Evolutionary conservation across 2,888 invertebrate species (phyloP), one percentile per base, ranked within the genome.

Genomic region (Rapana venosa): DNA sequence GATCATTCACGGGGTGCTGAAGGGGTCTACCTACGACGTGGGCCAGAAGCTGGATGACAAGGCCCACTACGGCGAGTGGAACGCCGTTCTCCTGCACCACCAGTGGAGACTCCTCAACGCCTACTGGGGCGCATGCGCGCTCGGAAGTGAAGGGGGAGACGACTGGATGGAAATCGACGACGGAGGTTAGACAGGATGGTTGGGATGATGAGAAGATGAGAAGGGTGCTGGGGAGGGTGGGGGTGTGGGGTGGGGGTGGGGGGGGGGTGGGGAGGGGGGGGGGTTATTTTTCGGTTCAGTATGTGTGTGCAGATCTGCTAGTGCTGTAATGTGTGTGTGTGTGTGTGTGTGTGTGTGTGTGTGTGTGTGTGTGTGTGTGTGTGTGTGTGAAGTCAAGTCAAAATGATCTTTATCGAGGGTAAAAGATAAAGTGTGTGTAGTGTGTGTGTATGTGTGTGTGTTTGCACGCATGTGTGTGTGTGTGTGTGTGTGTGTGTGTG

Each of bases 21-120:
- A 95, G 91, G 95, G 94, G 8, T 94, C 94, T 20, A 94, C 94
- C 0, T 95, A 95, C 90, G 93, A 94, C 83, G 93, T 95, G 1
- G 95, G 95, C 11, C 93, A 93, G 87, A 91, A 90, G 88, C 90
- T 95, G 30, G 92, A 94, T 87, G 92, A 93, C 26, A 90, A 92
- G 22, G 91, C 91, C 77, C 93, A 94, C 91, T 94, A 94, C 70
- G 95, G 95, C 0, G 95, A 95, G 91, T 95, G 95, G 95, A 95
- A 95, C 91, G 95, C 94, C n/a, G 95, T 95, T 13, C 93, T 94
- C 22, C 89, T 95, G 11, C 92, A 94, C 79, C 93, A 92, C n/a
- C 90, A 94, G 83, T 95, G 95, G 95, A 92, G 95, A 6, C 94
- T 95, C 87, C 90, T 95, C 26, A 95, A 95, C 90, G 94, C 94